These are phyloP conservation scores for Frankliniella fusca DNA, from an alignment of 2,888 invertebrate species.

Conservation along the genomic window DNA sequence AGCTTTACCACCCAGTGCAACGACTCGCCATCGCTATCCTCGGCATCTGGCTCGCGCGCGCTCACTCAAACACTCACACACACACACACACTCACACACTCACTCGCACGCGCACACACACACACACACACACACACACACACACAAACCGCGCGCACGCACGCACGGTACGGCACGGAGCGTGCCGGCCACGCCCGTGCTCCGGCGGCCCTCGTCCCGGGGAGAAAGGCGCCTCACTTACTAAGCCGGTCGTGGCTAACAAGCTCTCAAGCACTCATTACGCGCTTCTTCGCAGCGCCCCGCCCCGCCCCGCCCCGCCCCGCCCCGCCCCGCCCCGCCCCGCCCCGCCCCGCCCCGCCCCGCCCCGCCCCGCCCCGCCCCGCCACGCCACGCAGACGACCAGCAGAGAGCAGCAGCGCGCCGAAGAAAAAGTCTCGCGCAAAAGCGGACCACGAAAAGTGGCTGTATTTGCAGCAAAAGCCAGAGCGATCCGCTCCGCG, in stretches of 20 bases:
- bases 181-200: background rate
- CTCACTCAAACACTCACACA: background rate
- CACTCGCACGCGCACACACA: background rate
- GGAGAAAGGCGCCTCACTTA: conserved; percentile 23
- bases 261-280: conserved; percentile 13
- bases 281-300: background rate
- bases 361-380: no score
- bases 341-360: no score
- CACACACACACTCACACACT: background rate
- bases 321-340: no score
- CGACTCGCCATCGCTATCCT: no score
- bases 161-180: background rate
- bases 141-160: no score
- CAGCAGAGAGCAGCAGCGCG: no score
- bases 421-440: no score
- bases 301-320: background rate
- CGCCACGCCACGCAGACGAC: no score
- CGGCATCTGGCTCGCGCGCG: background rate
- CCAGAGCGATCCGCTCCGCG: no score
- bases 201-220: background rate
- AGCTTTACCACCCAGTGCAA: no score
- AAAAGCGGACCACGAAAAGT: no score
- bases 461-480: no score
- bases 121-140: background rate
- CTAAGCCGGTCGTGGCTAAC: conserved; percentile 25